Percentiles rank a stretch among this genome's conserved stretches.
Conservation (phyloP, 1,140 invertebrate genomes). For the Panagrolaimus sp. region DNA sequence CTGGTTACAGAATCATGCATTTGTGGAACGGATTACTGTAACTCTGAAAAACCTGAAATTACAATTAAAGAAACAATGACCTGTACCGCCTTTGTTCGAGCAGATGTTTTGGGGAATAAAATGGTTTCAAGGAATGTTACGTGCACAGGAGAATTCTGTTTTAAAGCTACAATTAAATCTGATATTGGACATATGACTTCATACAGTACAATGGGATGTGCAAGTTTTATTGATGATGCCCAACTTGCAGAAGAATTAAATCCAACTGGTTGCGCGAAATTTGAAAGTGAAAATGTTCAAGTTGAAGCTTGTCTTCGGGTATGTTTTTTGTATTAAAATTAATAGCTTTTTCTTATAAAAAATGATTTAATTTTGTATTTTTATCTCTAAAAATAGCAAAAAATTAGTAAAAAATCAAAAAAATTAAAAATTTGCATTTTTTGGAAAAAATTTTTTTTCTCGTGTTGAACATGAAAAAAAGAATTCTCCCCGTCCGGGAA, state of each 20-base stretch:
- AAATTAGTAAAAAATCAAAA: no score
- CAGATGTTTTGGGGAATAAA: conserved; percentile 47
- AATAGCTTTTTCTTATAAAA: background rate
- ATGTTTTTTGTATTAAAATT: conserved; percentile 4
- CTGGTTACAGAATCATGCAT: conserved; percentile 53
- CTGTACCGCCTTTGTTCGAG: conserved; percentile 48
- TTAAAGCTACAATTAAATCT: conserved; percentile 47
- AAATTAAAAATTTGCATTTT: no score
- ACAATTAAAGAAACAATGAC: conserved; percentile 43
- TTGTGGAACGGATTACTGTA: conserved; percentile 52
- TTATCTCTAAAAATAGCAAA: no score
- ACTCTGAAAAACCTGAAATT: conserved; percentile 47
- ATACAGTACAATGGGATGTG: conserved; percentile 51
- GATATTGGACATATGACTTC: conserved; percentile 50
- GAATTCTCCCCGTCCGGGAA: conserved; percentile 62
- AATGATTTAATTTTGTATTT: no score
- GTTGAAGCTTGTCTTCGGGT: conserved; percentile 52
- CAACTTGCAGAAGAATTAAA: conserved; percentile 52
- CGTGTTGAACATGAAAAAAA: no score
- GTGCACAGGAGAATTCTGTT: conserved; percentile 55
- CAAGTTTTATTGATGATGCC: conserved; percentile 46
- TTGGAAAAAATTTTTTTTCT: no score
- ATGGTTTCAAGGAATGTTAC: conserved; percentile 38
- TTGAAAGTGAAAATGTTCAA: conserved; percentile 46
- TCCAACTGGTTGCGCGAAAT: conserved; percentile 55